Base-by-base conservation (phyloP, 2,888 invertebrate genomes). In the Tromatobia lineatoria region DNA sequence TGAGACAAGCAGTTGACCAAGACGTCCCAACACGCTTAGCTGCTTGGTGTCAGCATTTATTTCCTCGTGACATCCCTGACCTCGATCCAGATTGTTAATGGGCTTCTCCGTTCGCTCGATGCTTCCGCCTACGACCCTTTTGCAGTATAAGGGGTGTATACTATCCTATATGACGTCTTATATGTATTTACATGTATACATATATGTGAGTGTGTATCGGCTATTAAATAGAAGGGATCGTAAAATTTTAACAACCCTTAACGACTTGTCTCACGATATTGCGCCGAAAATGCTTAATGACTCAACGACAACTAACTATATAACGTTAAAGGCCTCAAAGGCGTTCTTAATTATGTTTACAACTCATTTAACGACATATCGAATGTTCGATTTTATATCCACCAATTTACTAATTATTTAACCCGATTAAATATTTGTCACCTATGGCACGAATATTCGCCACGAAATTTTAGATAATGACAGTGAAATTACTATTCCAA, bases 31-130 rank as follows among this genome's bases (percentile, higher is more conserved):
- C 74, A 74, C 74, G 70, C 75, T 75, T 42, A 61, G 66, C 66
- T 42, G 38, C 54, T 8, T 64, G 18, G 25, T 25, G 69, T 57
- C 18, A 45, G 74, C 77, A 75, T 80, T 84, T 78, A 78, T 84
- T 84, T 80, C 69, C 52, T 77, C 78, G 57, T 78, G 84, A 84
- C 84, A 81, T 81, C 57, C 78, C 57, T 74, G 84, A 81, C 84
- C 84, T 78, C 84, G 75, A 81, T 84, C 50, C 78, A 71, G 70
- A 81, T 81, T 84, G 80, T 70, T 84, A 84, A 84, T 81, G 84
- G 77, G 81, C 74, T 84, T 78, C 70, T 70, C 64, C 69, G 64
- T 77, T 81, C 80, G 71, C 74, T 74, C 81, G 64, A 70, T 64
- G 64, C 81, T 78, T 77, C 77, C 74, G 76, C 67, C 66, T 59